Percentiles rank a stretch among this genome's conserved stretches.
phyloP scores from a whole-genome alignment of 2,797 vertebrate genomes.

The Chloroceryle inda region DNA sequence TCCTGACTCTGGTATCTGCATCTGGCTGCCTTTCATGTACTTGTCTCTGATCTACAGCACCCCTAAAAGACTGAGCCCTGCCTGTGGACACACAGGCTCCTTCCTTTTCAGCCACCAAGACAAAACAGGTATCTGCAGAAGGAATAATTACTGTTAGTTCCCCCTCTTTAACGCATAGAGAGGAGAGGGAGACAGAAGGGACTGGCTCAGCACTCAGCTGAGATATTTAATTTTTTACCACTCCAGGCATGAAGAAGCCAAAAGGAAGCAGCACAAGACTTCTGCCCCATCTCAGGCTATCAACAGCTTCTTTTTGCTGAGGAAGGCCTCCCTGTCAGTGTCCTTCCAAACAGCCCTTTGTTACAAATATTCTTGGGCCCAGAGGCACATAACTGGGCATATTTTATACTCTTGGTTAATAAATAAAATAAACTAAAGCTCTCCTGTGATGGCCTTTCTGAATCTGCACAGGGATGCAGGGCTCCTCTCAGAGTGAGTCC shows the following conservation, averaged over 20 bases:
- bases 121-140: not conserved
- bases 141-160: not conserved
- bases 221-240: not conserved
- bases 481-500: not conserved
- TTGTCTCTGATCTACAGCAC: not conserved
- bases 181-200: not conserved
- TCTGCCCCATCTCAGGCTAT: not conserved
- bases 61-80: not conserved
- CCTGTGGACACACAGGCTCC: not conserved
- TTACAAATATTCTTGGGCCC: not conserved
- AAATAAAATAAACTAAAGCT: not conserved
- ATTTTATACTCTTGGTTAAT: constrained; percentile 1
- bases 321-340: not conserved
- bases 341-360: not conserved
- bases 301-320: not conserved
- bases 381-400: not conserved
- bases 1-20: not conserved
- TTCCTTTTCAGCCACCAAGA: not conserved
- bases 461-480: rapidly evolving
- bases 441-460: not conserved
- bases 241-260: not conserved
- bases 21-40: not conserved
- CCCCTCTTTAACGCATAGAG: rapidly evolving
- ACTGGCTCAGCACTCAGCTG: not conserved
- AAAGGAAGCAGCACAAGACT: not conserved